Evolutionary conservation across 2,888 invertebrate species (phyloP).

Genomic region (Liodrosophila aerea): DNA sequence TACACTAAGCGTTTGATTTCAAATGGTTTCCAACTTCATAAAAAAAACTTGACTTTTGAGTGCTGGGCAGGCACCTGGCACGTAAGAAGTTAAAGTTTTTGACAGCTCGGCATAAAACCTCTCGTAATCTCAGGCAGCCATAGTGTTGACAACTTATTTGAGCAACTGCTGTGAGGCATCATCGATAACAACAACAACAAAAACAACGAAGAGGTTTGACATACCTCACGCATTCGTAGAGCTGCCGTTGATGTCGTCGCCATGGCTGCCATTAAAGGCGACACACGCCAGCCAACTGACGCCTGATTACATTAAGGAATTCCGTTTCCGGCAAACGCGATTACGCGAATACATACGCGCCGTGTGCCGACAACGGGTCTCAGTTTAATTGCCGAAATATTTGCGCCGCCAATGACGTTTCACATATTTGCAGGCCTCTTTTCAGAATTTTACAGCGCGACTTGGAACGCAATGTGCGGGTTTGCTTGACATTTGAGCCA

Average conservation of each 20-base stretch:
- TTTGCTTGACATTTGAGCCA: slow-evolving; percentile 9
- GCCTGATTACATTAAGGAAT: slow-evolving; percentile 71
- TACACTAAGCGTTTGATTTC: slow-evolving; percentile 18
- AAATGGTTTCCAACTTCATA: slow-evolving; percentile 8
- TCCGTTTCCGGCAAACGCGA: slow-evolving; percentile 34
- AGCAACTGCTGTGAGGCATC: slow-evolving; percentile 14
- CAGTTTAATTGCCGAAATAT: slow-evolving; percentile 68
- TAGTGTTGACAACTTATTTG: slow-evolving; percentile 30
- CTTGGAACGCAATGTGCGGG: slow-evolving; percentile 30
- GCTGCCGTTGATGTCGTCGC: slow-evolving; percentile 40
- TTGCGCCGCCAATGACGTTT: slow-evolving; percentile 40
- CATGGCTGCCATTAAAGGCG: slow-evolving; percentile 64
- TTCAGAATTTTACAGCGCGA: slow-evolving; percentile 20
- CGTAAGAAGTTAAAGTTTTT: slow-evolving; percentile 14
- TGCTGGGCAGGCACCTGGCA: slow-evolving; percentile 11
- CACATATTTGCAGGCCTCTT: slow-evolving; percentile 39
- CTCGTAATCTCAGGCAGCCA: slow-evolving; percentile 20
- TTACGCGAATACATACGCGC: slow-evolving; percentile 41
- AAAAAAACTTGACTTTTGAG: background rate
- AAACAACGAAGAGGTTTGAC: slow-evolving; percentile 4
- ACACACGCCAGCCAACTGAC: slow-evolving; percentile 73
- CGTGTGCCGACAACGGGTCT: slow-evolving; percentile 33
- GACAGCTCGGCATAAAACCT: slow-evolving; percentile 24
- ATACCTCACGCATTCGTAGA: slow-evolving; percentile 12
- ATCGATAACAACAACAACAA: slow-evolving; percentile 5